phyloP scores from a whole-genome alignment of 2,113 vertebrate genomes.

The Pipra filicauda region DNA sequence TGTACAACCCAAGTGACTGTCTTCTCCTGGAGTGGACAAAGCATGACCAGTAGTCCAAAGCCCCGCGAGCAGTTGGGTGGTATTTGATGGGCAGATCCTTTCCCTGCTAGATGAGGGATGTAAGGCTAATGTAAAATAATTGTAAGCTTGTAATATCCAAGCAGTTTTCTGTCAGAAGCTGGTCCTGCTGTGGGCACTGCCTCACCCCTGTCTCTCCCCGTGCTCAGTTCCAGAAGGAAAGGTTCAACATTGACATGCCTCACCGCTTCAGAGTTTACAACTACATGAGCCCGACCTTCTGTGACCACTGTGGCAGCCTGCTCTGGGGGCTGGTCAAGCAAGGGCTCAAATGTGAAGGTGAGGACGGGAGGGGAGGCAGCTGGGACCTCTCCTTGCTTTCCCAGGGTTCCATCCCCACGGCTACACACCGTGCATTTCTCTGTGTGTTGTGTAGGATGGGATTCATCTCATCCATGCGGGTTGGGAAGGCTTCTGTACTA shows the following conservation, averaged over 20 bases:
- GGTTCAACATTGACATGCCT: conserved; percentile 99
- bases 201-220: neutral
- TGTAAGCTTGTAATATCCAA: neutral
- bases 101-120: neutral
- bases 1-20: neutral
- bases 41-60: neutral
- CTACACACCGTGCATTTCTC: rapidly evolving
- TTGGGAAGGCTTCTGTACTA: neutral
- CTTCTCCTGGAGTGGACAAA: neutral
- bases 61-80: neutral
- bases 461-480: rapidly evolving
- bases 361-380: neutral
- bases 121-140: neutral
- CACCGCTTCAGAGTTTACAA: conserved; percentile 94
- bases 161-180: neutral
- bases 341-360: conserved; percentile 98
- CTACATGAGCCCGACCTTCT: conserved; percentile 99
- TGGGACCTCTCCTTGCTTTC: neutral
- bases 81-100: neutral
- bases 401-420: neutral
- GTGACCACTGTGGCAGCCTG: conserved; percentile 97
- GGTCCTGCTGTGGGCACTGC: neutral
- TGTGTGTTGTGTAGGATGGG: rapidly evolving
- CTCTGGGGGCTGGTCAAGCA: conserved; percentile 98
- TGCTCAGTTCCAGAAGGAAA: conserved; percentile 95